phyloP scores from a whole-genome alignment of 2,113 vertebrate species.

The Ancistrus triradiatus region DNA sequence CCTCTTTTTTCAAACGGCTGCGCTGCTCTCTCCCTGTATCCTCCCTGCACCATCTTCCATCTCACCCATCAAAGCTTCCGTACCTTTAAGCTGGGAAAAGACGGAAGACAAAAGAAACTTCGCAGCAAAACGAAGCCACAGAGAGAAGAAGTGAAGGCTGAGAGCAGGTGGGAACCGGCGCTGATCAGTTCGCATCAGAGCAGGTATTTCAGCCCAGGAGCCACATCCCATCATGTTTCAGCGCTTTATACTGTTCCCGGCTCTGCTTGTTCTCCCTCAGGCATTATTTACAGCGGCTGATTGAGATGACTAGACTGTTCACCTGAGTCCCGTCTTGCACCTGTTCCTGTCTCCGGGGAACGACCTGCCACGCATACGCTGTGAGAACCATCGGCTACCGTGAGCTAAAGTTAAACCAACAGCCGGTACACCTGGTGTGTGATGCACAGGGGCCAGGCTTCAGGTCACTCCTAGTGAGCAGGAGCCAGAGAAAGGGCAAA shows the following conservation, averaged over 20 bases:
- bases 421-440: not conserved
- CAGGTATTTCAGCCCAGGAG: not conserved
- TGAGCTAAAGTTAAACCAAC: constrained; percentile 6
- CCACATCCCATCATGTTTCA: constrained; percentile 6
- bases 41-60: not conserved
- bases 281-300: constrained; percentile 24
- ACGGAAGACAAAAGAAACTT: not conserved
- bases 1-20: too few relatives aligned
- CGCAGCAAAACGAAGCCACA: not conserved
- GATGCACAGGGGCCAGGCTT: not conserved
- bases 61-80: constrained; percentile 35
- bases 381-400: constrained; percentile 8
- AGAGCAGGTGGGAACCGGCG: constrained; percentile 1
- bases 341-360: constrained; percentile 27
- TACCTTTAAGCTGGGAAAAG: constrained; percentile 19
- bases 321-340: constrained; percentile 32
- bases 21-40: not conserved
- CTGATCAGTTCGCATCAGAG: not conserved
- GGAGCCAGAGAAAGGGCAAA: not conserved
- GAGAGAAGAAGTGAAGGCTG: not conserved
- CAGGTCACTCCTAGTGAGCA: too few relatives aligned
- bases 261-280: constrained; percentile 9
- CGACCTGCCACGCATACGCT: constrained; percentile 9
- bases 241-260: not conserved
- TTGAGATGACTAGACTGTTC: not conserved